phyloP scores from a whole-genome alignment of 2,888 invertebrate species.

The Malthinus seriepunctatus region DNA sequence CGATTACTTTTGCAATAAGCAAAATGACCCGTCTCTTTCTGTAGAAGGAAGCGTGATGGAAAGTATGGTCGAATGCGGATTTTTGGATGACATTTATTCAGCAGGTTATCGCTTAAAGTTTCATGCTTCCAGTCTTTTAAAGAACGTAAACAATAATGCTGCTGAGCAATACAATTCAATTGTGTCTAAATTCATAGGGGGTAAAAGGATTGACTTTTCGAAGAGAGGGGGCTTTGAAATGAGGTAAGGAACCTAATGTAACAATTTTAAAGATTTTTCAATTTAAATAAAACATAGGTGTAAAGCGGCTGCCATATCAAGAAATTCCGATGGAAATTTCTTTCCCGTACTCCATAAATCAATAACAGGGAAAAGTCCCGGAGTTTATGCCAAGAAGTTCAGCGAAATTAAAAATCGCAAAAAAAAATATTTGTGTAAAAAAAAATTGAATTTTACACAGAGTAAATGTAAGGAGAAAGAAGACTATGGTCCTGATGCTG shows the following conservation, averaged over 20 bases:
- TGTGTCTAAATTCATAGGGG: not conserved
- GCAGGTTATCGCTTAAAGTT: too few relatives aligned
- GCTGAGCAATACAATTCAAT: too few relatives aligned
- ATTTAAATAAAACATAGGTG: too few relatives aligned
- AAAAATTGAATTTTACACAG: not conserved
- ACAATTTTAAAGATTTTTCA: too few relatives aligned
- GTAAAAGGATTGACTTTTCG: not conserved
- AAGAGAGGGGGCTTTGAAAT: not conserved
- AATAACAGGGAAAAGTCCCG: not conserved
- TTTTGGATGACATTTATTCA: too few relatives aligned
- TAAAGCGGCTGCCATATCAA: not conserved
- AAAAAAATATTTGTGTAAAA: not conserved
- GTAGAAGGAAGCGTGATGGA: too few relatives aligned
- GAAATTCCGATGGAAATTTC: not conserved
- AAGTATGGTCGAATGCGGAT: too few relatives aligned
- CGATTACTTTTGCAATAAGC: too few relatives aligned
- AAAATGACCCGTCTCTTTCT: too few relatives aligned
- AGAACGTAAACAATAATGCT: too few relatives aligned
- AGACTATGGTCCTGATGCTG: not conserved
- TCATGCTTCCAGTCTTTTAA: too few relatives aligned
- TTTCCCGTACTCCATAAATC: not conserved
- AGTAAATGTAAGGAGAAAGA: not conserved
- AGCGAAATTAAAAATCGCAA: not conserved
- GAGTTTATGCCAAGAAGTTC: not conserved
- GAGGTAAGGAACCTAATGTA: too few relatives aligned